Percentiles rank a stretch among this genome's conserved stretches.
Evolutionary conservation across 2,888 invertebrate genomes (phyloP).

Genomic region (Limenitis arthemis): DNA sequence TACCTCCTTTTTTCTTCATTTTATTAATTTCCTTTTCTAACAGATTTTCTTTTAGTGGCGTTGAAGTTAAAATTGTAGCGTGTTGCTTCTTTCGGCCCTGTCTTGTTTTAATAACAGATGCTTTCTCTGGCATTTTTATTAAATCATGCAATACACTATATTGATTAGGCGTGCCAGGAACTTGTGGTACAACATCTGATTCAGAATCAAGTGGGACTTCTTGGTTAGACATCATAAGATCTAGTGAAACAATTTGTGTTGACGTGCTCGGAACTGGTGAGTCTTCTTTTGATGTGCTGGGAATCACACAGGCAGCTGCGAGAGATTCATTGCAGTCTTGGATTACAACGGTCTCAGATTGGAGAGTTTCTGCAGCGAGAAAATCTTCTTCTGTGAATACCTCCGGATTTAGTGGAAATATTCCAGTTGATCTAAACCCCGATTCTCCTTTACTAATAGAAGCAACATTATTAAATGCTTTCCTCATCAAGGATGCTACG

Average conservation of each 20-base stretch:
- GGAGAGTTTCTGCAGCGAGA: too few relatives aligned
- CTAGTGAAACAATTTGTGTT: constrained; percentile 20
- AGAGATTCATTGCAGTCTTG: constrained; percentile 21
- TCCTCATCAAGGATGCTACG: constrained; percentile 25
- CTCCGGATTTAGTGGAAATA: constrained; percentile 31
- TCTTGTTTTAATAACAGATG: constrained; percentile 26
- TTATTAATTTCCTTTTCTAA: constrained; percentile 30
- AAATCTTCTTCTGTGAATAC: constrained; percentile 30
- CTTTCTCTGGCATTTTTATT: constrained; percentile 25
- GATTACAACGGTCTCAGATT: too few relatives aligned
- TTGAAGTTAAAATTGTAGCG: constrained; percentile 32
- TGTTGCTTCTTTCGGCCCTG: constrained; percentile 32
- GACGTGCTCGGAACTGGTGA: constrained; percentile 24
- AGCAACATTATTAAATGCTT: constrained; percentile 23
- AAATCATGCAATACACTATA: constrained; percentile 25
- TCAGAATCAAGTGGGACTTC: too few relatives aligned
- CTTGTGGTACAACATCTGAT: neutral
- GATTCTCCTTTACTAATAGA: constrained; percentile 34
- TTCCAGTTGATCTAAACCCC: constrained; percentile 34
- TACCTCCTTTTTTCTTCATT: constrained; percentile 22
- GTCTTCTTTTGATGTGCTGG: constrained; percentile 30
- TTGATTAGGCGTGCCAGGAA: constrained; percentile 17
- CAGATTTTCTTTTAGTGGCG: constrained; percentile 30
- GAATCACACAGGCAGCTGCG: constrained; percentile 22
- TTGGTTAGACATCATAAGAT: constrained; percentile 16